Evolutionary conservation across 2,888 invertebrate species (phyloP), one percentile per base, ranked within the genome.

Genomic region (Torymus tubicola): DNA sequence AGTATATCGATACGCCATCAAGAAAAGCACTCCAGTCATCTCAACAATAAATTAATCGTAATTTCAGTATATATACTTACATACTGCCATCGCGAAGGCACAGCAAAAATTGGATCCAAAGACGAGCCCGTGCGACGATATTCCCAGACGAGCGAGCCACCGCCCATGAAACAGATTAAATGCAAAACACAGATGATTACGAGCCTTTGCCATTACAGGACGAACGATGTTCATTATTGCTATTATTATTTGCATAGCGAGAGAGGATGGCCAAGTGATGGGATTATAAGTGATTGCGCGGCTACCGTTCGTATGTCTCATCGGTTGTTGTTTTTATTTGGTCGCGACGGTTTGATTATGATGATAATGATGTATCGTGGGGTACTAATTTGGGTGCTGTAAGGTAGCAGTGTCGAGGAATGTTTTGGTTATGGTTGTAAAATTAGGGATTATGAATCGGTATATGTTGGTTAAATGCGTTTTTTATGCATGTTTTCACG

Each of bases 111-210:
- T 55, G 58, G 72, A 81, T 60, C 69, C 74, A 76, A 70, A 64
- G 77, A 67, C 80, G 74, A n/a, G n/a, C n/a, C 81, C 82, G 31
- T 31, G 81, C 78, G 13, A 10, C 10, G n/a, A 31, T 8, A 13
- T 12, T 4, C 13, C 31, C n/a, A 55, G 24, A 2, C 53, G 55
- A 50, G 4, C 77, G 75, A 82, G 81, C 60, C 65, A 61, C 85
- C 82, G 80, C 69, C 78, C 85, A 85, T 89, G 88, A 86, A 89
- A 89, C 88, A 88, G 84, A 87, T 85, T 84, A 84, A 85, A 84
- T 84, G 83, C 82, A 85, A 84, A 84, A 73, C 78, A 73, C 78
- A 68, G 68, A 79, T n/a, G 74, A 79, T 81, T 81, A 79, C 69
- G 64, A 50, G 63, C 61, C 21, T 55, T 69, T 69, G 61, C 65